Conservation (phyloP, 2,888 invertebrate species). For the Eupeodes latifasciatus region DNA sequence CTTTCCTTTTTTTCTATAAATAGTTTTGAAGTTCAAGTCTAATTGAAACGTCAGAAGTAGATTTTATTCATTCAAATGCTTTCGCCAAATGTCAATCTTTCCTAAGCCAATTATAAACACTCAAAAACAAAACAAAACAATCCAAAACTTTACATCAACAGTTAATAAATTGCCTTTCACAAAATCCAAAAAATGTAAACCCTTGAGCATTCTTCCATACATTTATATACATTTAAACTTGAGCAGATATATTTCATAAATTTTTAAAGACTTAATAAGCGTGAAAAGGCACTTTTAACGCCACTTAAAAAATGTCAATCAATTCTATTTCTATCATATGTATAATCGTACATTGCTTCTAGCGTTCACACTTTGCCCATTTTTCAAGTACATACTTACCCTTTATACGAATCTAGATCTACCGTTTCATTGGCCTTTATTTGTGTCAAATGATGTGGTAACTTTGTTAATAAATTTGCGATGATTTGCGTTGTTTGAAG, state of each 20-base stretch:
- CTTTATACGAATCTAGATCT: too few species aligned
- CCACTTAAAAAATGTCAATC: constrained; percentile 69
- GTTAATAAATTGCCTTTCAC: neutral
- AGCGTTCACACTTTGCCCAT: constrained; percentile 25
- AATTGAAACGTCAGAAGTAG: neutral
- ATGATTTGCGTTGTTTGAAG: constrained; percentile 25
- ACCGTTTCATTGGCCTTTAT: constrained; percentile 11
- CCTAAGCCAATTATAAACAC: neutral
- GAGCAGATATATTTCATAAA: neutral
- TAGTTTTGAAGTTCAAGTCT: neutral
- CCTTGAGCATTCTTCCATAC: neutral
- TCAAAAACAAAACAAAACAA: neutral
- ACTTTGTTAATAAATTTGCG: neutral
- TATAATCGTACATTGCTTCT: constrained; percentile 20
- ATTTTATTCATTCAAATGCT: neutral
- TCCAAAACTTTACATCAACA: constrained; percentile 21
- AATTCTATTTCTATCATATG: constrained; percentile 36
- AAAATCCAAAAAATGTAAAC: constrained; percentile 16
- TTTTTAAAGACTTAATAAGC: constrained; percentile 46
- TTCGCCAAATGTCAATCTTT: constrained; percentile 3
- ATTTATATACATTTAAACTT: too few species aligned
- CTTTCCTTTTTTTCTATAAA: too few species aligned
- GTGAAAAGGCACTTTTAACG: constrained; percentile 62
- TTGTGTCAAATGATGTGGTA: constrained; percentile 15
- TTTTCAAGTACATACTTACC: neutral